These are phyloP conservation scores for Azemiops feae DNA, from an alignment of 2,113 vertebrate genomes.

Conservation along the genomic window DNA sequence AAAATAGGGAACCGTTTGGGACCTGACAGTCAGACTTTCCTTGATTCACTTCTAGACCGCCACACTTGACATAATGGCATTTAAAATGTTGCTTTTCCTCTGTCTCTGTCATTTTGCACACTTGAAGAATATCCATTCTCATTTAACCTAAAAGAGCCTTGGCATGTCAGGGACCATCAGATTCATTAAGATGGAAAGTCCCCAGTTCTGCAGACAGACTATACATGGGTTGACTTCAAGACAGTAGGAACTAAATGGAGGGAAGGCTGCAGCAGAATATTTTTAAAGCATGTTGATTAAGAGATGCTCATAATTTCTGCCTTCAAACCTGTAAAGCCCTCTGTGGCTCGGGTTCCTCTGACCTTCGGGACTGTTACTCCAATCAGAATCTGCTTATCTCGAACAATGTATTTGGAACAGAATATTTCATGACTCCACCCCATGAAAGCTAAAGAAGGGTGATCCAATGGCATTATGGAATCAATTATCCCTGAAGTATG, in stretches of 20 bases:
- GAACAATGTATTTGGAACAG: neutral
- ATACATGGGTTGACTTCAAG: neutral
- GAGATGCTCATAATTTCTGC: neutral
- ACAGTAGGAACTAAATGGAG: neutral
- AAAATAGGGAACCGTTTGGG: too few relatives aligned
- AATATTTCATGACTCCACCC: neutral
- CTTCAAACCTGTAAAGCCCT: neutral
- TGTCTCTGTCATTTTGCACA: neutral
- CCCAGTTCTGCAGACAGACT: neutral
- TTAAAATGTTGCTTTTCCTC: neutral
- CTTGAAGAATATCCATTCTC: neutral
- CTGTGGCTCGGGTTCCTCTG: neutral
- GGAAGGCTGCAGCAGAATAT: neutral
- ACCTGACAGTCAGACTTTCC: neutral
- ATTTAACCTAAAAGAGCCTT: neutral
- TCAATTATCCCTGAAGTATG: neutral
- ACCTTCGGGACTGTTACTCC: neutral
- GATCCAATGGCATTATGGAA: neutral
- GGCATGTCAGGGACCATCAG: neutral
- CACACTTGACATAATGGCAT: neutral
- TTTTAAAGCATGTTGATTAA: constrained; percentile 5
- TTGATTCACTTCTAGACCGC: neutral
- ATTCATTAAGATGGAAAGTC: neutral
- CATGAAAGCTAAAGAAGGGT: neutral
- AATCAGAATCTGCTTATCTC: neutral